phyloP scores from a whole-genome alignment of 2,113 vertebrate genomes.

The Brachyistius frenatus region DNA sequence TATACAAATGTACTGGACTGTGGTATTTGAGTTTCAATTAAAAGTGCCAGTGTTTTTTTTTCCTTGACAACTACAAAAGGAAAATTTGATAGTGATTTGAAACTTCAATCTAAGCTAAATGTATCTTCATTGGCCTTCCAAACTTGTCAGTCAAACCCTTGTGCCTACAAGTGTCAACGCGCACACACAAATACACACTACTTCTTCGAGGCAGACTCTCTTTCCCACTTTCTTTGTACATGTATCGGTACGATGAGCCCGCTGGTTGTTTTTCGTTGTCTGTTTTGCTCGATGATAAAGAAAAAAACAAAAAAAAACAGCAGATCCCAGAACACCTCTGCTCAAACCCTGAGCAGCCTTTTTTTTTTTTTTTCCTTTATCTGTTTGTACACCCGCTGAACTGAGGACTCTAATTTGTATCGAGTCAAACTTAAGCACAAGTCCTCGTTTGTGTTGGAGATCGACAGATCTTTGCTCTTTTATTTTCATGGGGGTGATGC shows the following conservation, averaged over 20 bases:
- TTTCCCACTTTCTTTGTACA: slow-evolving; percentile 9
- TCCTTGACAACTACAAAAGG: slow-evolving; percentile 7
- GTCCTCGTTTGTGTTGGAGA: slow-evolving; percentile 56
- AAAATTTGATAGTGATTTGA: slow-evolving; percentile 33
- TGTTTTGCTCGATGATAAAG: slow-evolving; percentile 8
- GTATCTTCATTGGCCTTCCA: slow-evolving; percentile 52
- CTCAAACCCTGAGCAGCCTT: slow-evolving; percentile 10
- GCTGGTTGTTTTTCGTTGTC: slow-evolving; percentile 18
- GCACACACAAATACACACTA: slow-evolving; percentile 28
- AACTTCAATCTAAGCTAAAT: slow-evolving; percentile 28
- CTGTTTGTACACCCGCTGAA: slow-evolving; percentile 1
- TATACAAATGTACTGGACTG: neutral
- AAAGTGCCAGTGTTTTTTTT: slow-evolving; percentile 21
- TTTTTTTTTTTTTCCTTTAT: neutral
- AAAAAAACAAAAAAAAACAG: slow-evolving; percentile 31
- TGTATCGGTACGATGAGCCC: slow-evolving; percentile 14
- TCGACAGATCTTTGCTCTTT: slow-evolving; percentile 5
- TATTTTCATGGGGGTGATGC: slow-evolving; percentile 14
- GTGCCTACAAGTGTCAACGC: slow-evolving; percentile 68
- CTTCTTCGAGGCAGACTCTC: slow-evolving; percentile 8
- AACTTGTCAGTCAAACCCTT: slow-evolving; percentile 65
- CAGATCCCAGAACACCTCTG: slow-evolving; percentile 57
- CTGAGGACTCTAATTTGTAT: slow-evolving; percentile 53
- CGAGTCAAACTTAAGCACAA: slow-evolving; percentile 74
- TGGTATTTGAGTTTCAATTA: slow-evolving; percentile 7